Conservation (phyloP, 2,888 invertebrate genomes). For the Leucania comma region DNA sequence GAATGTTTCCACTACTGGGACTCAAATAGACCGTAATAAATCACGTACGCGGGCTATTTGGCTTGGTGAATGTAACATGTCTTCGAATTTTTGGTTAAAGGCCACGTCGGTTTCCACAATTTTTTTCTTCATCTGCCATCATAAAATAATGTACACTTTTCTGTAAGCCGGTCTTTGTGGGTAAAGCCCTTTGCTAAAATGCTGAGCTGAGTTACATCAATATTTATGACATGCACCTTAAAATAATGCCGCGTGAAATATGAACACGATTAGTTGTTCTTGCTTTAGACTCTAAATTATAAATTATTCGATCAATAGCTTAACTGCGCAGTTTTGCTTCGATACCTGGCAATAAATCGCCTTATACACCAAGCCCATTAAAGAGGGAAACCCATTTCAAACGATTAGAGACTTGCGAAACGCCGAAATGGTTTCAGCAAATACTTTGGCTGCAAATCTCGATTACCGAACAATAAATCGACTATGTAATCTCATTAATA, state of each 20-base stretch:
- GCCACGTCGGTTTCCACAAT: no score
- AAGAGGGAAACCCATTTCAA: constrained; percentile 64
- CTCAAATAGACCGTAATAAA: no score
- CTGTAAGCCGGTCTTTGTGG: not conserved
- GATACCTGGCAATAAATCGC: constrained; percentile 63
- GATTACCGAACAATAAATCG: constrained; percentile 75
- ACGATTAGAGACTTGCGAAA: constrained; percentile 68
- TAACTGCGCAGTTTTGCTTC: constrained; percentile 40
- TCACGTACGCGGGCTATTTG: no score
- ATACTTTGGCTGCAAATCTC: constrained; percentile 69
- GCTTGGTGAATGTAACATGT: no score
- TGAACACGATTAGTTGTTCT: constrained; percentile 19
- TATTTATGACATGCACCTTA: not conserved
- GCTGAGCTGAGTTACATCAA: not conserved
- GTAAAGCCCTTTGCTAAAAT: not conserved
- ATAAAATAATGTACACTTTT: not conserved
- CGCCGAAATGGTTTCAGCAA: constrained; percentile 55
- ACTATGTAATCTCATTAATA: constrained; percentile 74
- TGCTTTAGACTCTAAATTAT: constrained; percentile 24
- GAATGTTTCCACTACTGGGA: no score
- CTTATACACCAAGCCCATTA: constrained; percentile 51
- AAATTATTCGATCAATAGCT: constrained; percentile 35
- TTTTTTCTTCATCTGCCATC: not conserved
- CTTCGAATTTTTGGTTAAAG: no score
- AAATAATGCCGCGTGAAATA: constrained; percentile 23